Evolutionary conservation across 2,797 vertebrate genomes (phyloP).

Genomic region (Halcyon smyrnensis): DNA sequence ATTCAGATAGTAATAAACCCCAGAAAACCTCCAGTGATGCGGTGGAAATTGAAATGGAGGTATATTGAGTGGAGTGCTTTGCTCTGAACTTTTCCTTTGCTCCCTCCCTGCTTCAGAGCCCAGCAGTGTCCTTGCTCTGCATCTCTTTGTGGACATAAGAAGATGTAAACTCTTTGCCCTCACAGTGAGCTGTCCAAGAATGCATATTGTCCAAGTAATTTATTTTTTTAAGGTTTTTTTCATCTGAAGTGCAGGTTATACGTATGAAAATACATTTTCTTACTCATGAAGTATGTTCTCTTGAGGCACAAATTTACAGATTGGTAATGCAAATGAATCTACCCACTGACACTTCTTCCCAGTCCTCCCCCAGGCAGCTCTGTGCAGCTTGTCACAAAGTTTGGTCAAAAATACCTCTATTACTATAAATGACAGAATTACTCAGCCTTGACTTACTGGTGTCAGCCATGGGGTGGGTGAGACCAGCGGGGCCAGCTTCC

Average conservation of each 20-base stretch:
- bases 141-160: neutral
- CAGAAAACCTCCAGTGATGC: neutral
- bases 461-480: neutral
- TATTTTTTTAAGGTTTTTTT: conserved; percentile 32
- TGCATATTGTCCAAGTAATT: conserved; percentile 1
- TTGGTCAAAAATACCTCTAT: neutral
- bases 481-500: neutral
- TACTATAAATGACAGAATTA: conserved; percentile 22
- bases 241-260: neutral
- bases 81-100: neutral
- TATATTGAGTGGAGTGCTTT: neutral
- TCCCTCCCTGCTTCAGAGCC: neutral
- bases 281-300: neutral
- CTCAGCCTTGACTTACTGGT: neutral
- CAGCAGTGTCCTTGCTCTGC: neutral
- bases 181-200: neutral
- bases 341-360: neutral
- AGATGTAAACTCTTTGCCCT: neutral
- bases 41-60: neutral
- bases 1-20: neutral
- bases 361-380: neutral
- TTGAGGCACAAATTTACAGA: neutral
- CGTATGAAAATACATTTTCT: neutral
- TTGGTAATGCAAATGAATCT: neutral
- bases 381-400: neutral